A percentile compares a stretch with the other conserved stretches of the same genome.
Conservation (phyloP, 2,797 vertebrate species). For the Danio jaintianensis region DNA sequence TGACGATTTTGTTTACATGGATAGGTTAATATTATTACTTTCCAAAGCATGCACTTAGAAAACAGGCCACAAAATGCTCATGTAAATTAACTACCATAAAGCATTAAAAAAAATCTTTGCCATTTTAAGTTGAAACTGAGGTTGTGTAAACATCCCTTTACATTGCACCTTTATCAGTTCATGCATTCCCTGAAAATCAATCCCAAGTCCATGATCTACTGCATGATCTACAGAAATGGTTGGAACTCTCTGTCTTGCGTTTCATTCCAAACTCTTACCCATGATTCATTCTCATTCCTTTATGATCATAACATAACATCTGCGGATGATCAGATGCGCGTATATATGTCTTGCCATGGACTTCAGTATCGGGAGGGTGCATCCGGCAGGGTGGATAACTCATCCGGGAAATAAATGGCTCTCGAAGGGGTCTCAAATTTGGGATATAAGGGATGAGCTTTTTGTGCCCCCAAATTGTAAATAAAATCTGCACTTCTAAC, state of each 20-base stretch:
- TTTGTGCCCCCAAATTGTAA: conserved; percentile 31
- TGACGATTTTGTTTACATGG: too few species aligned
- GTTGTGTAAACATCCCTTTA: too few species aligned
- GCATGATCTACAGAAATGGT: background rate
- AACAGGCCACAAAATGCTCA: too few species aligned
- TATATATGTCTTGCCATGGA: conserved; percentile 20
- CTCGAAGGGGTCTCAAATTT: conserved; percentile 67
- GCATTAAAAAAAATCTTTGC: too few species aligned
- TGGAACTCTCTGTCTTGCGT: conserved; percentile 31
- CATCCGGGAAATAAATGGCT: conserved; percentile 70
- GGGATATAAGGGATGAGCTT: conserved; percentile 44
- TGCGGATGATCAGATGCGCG: conserved; percentile 66
- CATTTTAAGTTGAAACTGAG: too few species aligned
- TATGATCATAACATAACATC: conserved; percentile 66
- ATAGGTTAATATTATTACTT: too few species aligned
- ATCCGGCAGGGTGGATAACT: conserved; percentile 66
- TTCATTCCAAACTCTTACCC: conserved; percentile 20
- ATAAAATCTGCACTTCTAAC: conserved; percentile 11
- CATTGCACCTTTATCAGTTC: too few species aligned
- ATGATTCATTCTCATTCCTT: conserved; percentile 34
- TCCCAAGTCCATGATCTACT: too few species aligned
- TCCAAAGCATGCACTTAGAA: too few species aligned
- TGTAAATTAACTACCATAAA: too few species aligned
- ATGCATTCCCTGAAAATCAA: too few species aligned
- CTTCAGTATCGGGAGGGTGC: conserved; percentile 57